phyloP scores from a whole-genome alignment of 2,888 invertebrate species.

The Drosophila sordidula region DNA sequence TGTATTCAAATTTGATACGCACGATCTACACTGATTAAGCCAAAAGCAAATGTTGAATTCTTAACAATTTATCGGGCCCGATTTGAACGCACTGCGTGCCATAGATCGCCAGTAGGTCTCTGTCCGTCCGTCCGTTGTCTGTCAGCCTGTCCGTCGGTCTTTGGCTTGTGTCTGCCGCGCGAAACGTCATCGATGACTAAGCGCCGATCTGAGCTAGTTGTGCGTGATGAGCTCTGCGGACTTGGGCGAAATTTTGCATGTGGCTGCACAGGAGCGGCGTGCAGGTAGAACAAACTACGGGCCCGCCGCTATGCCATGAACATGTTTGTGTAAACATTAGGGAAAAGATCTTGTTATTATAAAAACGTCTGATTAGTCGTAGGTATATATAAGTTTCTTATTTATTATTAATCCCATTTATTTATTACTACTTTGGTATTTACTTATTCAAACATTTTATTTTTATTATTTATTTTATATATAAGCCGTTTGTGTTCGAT shows the following conservation, averaged over 20 bases:
- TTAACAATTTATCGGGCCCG: slow-evolving; percentile 30
- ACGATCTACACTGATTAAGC: slow-evolving; percentile 26
- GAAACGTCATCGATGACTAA: slow-evolving; percentile 75
- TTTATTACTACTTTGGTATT: too few relatives aligned
- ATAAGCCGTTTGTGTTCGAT: not conserved
- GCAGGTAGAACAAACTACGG: slow-evolving; percentile 35
- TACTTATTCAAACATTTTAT: too few relatives aligned
- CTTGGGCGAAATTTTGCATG: slow-evolving; percentile 42
- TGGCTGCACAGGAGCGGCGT: slow-evolving; percentile 40
- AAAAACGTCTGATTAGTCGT: too few relatives aligned
- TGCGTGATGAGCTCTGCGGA: slow-evolving; percentile 24
- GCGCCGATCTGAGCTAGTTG: slow-evolving; percentile 19
- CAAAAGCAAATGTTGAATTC: slow-evolving; percentile 12
- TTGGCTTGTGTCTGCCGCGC: slow-evolving; percentile 44
- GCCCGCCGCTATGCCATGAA: not conserved
- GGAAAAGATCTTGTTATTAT: too few relatives aligned
- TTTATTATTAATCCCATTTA: too few relatives aligned
- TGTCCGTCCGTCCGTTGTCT: not conserved
- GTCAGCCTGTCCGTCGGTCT: slow-evolving; percentile 17
- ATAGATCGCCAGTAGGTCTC: slow-evolving; percentile 5
- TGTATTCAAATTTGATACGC: slow-evolving; percentile 28
- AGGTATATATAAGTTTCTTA: too few relatives aligned
- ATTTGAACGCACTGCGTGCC: slow-evolving; percentile 44
- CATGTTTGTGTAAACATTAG: not conserved
- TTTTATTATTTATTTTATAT: too few relatives aligned